Conservation (phyloP, 2,797 vertebrate genomes). For the Vireo griseus region DNA sequence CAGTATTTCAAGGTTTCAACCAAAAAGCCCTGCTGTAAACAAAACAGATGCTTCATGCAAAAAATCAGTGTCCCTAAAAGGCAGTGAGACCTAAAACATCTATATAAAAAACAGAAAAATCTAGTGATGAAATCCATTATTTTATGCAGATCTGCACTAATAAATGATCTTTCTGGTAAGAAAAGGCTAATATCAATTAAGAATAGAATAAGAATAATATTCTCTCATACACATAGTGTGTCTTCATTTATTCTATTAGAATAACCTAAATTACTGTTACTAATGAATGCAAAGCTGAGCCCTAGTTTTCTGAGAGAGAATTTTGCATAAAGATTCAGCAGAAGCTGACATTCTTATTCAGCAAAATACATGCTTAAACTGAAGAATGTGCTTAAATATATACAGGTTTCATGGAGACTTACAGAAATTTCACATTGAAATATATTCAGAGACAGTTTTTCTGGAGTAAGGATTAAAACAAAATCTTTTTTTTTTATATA, state of each 20-base stretch:
- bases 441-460: background rate
- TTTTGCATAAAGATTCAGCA: background rate
- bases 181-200: slow-evolving; percentile 4
- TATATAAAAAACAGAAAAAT: background rate
- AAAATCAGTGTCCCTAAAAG: background rate
- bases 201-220: background rate
- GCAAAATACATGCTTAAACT: background rate
- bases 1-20: background rate
- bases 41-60: background rate
- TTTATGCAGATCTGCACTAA: background rate
- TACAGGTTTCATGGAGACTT: background rate
- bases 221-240: background rate
- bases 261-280: background rate
- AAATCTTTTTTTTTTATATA: background rate
- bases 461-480: background rate
- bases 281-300: slow-evolving; percentile 28
- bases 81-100: background rate
- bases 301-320: background rate
- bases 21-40: background rate
- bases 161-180: background rate
- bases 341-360: background rate
- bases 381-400: background rate
- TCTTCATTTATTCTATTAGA: background rate
- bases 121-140: background rate
- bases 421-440: background rate